phyloP scores from a whole-genome alignment of 2,888 invertebrate species.

The Agonopterix subpropinquella region DNA sequence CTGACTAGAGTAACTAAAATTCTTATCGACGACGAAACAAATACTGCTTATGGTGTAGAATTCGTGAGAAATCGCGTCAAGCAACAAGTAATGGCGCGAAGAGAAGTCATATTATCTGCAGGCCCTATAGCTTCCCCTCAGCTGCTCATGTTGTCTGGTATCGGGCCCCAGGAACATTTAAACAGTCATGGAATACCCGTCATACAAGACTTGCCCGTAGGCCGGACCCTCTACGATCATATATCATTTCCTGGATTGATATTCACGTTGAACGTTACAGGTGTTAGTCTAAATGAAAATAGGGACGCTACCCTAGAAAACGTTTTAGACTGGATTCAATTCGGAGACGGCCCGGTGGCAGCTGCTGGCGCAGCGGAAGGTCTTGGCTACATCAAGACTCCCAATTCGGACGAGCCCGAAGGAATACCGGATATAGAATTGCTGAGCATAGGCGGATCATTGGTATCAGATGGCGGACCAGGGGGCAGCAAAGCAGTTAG shows the following conservation, averaged over 20 bases:
- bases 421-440: conserved; percentile 83
- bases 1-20: conserved; percentile 71
- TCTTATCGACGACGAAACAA: conserved; percentile 63
- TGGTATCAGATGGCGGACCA: conserved; percentile 51
- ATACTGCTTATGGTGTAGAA: conserved; percentile 72
- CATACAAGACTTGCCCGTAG: conserved; percentile 77
- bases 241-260: conserved; percentile 79
- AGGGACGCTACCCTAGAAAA: conserved; percentile 26
- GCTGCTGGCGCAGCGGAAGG: conserved; percentile 78
- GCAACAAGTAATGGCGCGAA: conserved; percentile 68
- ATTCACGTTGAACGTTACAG: conserved; percentile 69
- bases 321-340: conserved; percentile 34
- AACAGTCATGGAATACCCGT: conserved; percentile 68
- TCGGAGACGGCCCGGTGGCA: conserved; percentile 59
- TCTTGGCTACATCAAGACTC: conserved; percentile 78
- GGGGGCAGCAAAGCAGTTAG: conserved; percentile 48
- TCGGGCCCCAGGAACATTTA: conserved; percentile 78
- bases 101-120: conserved; percentile 83
- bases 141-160: conserved; percentile 85
- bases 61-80: conserved; percentile 58
- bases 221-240: conserved; percentile 79
- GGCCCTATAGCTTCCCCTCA: conserved; percentile 90
- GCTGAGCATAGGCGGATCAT: conserved; percentile 75
- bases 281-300: conserved; percentile 35
- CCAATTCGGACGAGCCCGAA: conserved; percentile 58